These are phyloP conservation scores for Syndactyla subalaris DNA, from an alignment of 2,797 vertebrate species.

Conservation along the genomic window DNA sequence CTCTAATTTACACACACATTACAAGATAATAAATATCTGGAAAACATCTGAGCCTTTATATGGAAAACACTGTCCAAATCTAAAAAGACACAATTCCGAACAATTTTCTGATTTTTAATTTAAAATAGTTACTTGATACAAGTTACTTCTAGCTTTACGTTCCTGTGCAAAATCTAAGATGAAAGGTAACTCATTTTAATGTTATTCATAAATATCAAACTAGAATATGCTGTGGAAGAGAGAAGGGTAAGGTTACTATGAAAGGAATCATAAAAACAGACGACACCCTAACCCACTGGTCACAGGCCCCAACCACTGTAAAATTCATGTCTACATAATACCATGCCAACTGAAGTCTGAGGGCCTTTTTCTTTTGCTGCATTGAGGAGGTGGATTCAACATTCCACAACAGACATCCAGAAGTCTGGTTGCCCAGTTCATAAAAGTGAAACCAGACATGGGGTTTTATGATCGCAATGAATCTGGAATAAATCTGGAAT, in stretches of 20 bases:
- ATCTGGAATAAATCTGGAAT: constrained; percentile 4
- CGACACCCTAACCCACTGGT: not conserved
- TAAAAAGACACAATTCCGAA: not conserved
- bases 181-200: constrained; percentile 25
- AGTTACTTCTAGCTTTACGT: not conserved
- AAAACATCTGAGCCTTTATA: not conserved
- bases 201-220: constrained; percentile 30
- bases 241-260: not conserved
- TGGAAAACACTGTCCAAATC: not conserved
- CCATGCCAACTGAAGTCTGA: not conserved
- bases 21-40: not conserved
- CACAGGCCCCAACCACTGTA: not conserved
- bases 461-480: not conserved
- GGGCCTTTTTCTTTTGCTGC: not conserved
- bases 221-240: not conserved
- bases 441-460: constrained; percentile 8
- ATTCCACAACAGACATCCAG: not conserved
- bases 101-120: not conserved
- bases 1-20: not conserved
- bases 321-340: not conserved
- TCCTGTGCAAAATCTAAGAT: not conserved
- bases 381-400: not conserved
- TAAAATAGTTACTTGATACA: not conserved
- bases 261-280: not conserved
- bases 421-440: not conserved